Conservation (phyloP, 2,888 invertebrate genomes). For the Apamea crenata region DNA sequence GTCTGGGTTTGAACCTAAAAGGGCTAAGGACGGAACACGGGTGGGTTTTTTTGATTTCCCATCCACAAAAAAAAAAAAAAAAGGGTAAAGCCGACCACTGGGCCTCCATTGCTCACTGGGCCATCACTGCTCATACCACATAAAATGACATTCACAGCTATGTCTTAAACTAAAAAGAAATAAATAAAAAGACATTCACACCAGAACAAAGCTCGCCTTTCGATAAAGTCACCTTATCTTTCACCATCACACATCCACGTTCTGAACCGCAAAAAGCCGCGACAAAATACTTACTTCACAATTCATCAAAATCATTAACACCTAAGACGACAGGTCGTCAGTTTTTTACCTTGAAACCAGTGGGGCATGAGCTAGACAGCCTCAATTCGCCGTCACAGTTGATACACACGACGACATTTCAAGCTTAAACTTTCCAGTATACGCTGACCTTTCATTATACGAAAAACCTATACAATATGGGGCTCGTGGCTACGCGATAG, state of each 20-base stretch:
- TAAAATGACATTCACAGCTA: no score
- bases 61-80: no score
- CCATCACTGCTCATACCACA: no score
- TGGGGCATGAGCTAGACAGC: conserved; percentile 15
- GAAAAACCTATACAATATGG: background rate
- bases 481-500: no score
- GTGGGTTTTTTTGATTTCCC: no score
- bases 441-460: background rate
- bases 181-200: background rate
- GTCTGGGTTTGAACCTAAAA: no score
- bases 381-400: conserved; percentile 25
- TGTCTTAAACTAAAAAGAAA: background rate
- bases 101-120: no score
- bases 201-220: background rate
- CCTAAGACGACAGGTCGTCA: conserved; percentile 22
- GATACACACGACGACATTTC: background rate
- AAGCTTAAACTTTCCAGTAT: background rate
- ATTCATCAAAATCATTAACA: conserved; percentile 50
- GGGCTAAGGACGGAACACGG: no score
- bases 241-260: background rate
- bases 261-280: background rate
- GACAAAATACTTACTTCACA: conserved; percentile 9
- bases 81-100: no score
- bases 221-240: background rate
- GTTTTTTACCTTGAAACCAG: conserved; percentile 28